Percentiles rank a stretch among this genome's conserved stretches.
Conservation (phyloP, 2,888 invertebrate genomes). For the Piscicola geometra region DNA sequence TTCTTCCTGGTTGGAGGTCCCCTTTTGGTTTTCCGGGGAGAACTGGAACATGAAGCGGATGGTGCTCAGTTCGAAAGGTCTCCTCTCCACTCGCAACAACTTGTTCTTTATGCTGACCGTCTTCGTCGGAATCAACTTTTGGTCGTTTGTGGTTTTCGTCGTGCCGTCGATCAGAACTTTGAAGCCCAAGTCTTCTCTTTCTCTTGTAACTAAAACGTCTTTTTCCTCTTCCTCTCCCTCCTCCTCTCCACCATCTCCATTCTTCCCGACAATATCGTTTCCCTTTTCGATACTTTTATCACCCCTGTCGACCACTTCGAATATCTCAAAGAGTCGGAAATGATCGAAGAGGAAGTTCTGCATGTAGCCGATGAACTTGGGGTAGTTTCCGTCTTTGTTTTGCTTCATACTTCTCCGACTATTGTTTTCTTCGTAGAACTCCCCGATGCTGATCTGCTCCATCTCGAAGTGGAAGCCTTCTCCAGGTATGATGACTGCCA, state of each 20-base stretch:
- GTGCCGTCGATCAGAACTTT: neutral
- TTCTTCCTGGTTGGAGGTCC: neutral
- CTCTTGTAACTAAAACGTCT: neutral
- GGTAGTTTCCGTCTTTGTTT: neutral
- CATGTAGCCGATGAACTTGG: slow-evolving; percentile 42
- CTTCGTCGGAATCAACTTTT: slow-evolving; percentile 26
- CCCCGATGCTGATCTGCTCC: slow-evolving; percentile 37
- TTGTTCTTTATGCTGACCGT: slow-evolving; percentile 30
- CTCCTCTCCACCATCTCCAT: neutral
- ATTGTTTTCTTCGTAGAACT: neutral
- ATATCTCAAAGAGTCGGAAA: slow-evolving; percentile 36
- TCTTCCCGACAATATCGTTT: neutral
- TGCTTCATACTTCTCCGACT: neutral
- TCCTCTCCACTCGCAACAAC: neutral
- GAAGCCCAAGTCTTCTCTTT: neutral
- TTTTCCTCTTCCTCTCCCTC: neutral
- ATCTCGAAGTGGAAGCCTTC: slow-evolving; percentile 42
- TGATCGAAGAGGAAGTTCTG: slow-evolving; percentile 42
- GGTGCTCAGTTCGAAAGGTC: neutral
- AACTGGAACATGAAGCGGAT: slow-evolving; percentile 27
- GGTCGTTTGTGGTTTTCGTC: neutral
- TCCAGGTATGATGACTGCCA: slow-evolving; percentile 39
- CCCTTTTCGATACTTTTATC: neutral
- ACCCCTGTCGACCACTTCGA: neutral
- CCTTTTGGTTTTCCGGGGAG: neutral